phyloP scores from a whole-genome alignment of 1,140 invertebrate genomes.

The Thaumatotibia leucotreta region DNA sequence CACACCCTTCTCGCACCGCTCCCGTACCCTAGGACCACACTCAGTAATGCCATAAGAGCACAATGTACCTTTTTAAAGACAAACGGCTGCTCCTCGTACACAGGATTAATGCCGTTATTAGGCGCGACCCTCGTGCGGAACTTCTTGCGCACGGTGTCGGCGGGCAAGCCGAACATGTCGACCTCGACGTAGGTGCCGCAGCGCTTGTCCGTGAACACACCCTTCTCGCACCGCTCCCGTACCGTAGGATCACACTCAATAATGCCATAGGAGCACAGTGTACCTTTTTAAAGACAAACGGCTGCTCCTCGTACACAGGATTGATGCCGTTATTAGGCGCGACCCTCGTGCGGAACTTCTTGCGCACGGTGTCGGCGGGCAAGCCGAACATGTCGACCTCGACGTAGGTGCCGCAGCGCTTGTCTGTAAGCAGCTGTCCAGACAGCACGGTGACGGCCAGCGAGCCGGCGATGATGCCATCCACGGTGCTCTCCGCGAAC shows the following conservation, averaged over 20 bases:
- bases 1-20: too few relatives aligned
- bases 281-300: conserved; percentile 98
- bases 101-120: conserved; percentile 97
- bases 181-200: conserved; percentile 99
- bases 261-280: too few relatives aligned
- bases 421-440: conserved; percentile 97
- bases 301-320: conserved; percentile 96
- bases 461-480: conserved; percentile 98
- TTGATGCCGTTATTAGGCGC: conserved; percentile 98
- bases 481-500: conserved; percentile 98
- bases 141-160: conserved; percentile 98
- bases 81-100: conserved; percentile 98
- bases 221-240: too few relatives aligned
- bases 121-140: conserved; percentile 96
- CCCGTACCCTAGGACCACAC: too few relatives aligned
- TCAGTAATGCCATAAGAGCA: too few relatives aligned
- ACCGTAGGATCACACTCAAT: too few relatives aligned
- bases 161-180: conserved; percentile 99
- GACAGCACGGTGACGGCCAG: conserved; percentile 93
- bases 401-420: conserved; percentile 96
- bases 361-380: conserved; percentile 98
- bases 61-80: conserved; percentile 98
- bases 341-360: conserved; percentile 96
- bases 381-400: conserved; percentile 99
- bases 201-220: conserved; percentile 95